phyloP scores from a whole-genome alignment of 2,888 invertebrate species.

The Dorcus hopei region DNA sequence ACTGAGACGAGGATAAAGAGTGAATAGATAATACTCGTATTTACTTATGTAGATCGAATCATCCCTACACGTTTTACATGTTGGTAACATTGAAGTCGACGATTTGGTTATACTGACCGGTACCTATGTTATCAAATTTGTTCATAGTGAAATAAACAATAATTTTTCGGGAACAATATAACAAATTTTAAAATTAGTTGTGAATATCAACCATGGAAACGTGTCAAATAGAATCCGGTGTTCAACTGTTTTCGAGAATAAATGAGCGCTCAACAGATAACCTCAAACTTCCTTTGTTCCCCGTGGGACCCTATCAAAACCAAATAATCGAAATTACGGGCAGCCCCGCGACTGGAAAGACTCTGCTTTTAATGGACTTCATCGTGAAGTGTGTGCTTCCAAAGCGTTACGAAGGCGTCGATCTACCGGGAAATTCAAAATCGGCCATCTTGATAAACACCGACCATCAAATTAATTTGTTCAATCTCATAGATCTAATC shows the following conservation, averaged over 20 bases:
- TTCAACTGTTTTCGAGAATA: slow-evolving; percentile 23
- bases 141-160: too few relatives aligned
- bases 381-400: slow-evolving; percentile 51
- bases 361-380: slow-evolving; percentile 49
- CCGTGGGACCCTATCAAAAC: slow-evolving; percentile 40
- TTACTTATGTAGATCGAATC: too few relatives aligned
- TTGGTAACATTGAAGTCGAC: too few relatives aligned
- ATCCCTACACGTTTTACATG: too few relatives aligned
- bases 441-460: slow-evolving; percentile 52
- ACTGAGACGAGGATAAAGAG: too few relatives aligned
- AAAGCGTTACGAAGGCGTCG: slow-evolving; percentile 29
- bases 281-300: slow-evolving; percentile 19
- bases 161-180: too few relatives aligned
- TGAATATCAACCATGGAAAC: background rate
- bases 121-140: too few relatives aligned
- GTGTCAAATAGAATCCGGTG: slow-evolving; percentile 22
- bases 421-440: slow-evolving; percentile 47
- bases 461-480: slow-evolving; percentile 51
- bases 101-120: too few relatives aligned
- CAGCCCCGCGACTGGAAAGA: slow-evolving; percentile 50
- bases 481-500: slow-evolving; percentile 43
- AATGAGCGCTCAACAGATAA: slow-evolving; percentile 13
- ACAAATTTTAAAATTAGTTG: background rate
- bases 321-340: slow-evolving; percentile 54
- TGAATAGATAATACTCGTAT: too few relatives aligned